Percentiles rank a stretch among this genome's conserved stretches.
phyloP scores from a whole-genome alignment of 2,113 vertebrate genomes.

The Craseonycteris thonglongyai region DNA sequence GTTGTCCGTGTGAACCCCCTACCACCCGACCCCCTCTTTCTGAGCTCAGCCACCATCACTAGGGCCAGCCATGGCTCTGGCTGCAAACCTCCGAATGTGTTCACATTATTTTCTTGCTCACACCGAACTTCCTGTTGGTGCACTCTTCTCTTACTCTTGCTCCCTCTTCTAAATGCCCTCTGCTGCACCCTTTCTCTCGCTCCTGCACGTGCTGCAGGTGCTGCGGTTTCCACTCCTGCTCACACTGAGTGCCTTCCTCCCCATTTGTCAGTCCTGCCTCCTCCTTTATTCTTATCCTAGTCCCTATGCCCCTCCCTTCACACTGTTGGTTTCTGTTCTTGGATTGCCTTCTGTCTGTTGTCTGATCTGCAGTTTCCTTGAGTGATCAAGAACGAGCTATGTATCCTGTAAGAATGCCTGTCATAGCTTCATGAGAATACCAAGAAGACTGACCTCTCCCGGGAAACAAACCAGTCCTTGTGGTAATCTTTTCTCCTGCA shows the following conservation, averaged over 20 bases:
- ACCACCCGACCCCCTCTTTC: not conserved
- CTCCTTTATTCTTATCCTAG: not conserved
- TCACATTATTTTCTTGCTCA: not conserved
- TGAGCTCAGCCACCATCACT: not conserved
- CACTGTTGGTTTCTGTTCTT: not conserved
- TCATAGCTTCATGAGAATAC: not conserved
- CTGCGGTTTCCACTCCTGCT: not conserved
- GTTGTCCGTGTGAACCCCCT: not conserved
- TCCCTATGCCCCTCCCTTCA: not conserved
- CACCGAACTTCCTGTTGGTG: not conserved
- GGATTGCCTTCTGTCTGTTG: not conserved
- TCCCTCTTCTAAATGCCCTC: not conserved
- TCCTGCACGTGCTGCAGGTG: rapidly evolving
- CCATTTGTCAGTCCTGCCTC: not conserved
- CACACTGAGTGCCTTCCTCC: not conserved
- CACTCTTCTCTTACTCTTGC: not conserved
- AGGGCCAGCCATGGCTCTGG: not conserved
- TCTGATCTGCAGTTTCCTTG: not conserved
- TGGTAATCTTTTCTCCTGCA: not conserved
- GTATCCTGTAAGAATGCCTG: not conserved
- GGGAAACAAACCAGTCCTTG: not conserved
- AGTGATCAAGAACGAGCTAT: not conserved
- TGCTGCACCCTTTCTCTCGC: not conserved
- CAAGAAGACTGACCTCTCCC: not conserved
- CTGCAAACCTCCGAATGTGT: no score